Conservation (phyloP, 2,888 invertebrate genomes). For the Fragum fragum region DNA sequence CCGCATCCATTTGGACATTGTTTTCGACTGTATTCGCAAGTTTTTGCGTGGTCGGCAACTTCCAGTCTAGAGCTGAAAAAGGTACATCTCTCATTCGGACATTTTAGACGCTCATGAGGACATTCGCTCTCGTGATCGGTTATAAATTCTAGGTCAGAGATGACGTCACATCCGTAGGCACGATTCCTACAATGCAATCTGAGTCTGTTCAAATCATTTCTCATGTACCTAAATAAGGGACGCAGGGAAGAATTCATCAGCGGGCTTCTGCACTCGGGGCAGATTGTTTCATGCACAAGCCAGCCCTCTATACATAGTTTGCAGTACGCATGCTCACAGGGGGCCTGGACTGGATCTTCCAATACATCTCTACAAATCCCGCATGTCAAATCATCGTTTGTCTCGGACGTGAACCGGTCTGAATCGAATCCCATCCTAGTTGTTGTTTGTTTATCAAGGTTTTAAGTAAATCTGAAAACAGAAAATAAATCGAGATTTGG, state of each 20-base stretch:
- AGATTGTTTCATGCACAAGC: constrained; percentile 79
- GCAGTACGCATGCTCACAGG: constrained; percentile 84
- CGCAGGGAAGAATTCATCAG: constrained; percentile 69
- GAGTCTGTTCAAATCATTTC: constrained; percentile 76
- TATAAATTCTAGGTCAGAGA: constrained; percentile 73
- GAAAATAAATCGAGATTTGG: too few relatives aligned
- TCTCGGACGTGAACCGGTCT: constrained; percentile 74
- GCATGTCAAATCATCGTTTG: constrained; percentile 82
- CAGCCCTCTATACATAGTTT: constrained; percentile 79
- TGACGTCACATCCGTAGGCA: constrained; percentile 72
- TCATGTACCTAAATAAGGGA: constrained; percentile 79
- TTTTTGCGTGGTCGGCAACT: constrained; percentile 68
- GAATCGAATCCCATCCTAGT: constrained; percentile 79
- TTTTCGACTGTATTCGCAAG: constrained; percentile 68
- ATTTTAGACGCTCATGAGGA: constrained; percentile 65
- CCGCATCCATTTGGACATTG: constrained; percentile 81
- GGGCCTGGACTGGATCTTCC: constrained; percentile 82
- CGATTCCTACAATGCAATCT: constrained; percentile 74
- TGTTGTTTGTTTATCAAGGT: not conserved
- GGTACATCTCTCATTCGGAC: constrained; percentile 76
- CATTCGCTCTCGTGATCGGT: constrained; percentile 75
- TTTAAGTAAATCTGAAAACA: too few relatives aligned
- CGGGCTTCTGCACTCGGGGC: constrained; percentile 80
- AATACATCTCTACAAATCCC: constrained; percentile 82
- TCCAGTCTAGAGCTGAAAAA: constrained; percentile 61